Conservation (phyloP, 1,140 invertebrate genomes). For the Drosophila repleta region DNA sequence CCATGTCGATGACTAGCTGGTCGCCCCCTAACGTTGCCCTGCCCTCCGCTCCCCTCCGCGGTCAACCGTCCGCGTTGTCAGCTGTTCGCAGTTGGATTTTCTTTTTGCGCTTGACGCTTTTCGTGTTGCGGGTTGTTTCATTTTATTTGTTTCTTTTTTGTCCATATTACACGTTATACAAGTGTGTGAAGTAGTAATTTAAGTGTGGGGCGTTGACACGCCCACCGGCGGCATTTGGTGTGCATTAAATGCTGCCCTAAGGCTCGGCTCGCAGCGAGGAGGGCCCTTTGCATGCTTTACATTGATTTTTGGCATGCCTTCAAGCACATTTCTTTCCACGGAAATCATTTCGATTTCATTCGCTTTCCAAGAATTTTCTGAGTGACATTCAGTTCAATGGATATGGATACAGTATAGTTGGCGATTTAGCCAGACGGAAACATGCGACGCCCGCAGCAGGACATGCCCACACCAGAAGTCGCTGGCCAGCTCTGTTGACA, state of each 20-base stretch:
- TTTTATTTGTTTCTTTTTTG: conserved; percentile 21
- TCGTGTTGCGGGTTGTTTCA: conserved; percentile 38
- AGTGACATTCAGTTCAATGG: conserved; percentile 40
- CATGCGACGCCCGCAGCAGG: conserved; percentile 25
- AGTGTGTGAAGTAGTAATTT: conserved; percentile 82
- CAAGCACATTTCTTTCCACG: conserved; percentile 62
- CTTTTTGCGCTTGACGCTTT: conserved; percentile 41
- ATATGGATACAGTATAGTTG: conserved; percentile 8
- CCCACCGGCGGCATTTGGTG: conserved; percentile 56
- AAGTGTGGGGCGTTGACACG: conserved; percentile 67
- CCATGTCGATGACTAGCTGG: conserved; percentile 61
- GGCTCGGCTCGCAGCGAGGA: conserved; percentile 33
- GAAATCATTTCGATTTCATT: conserved; percentile 46
- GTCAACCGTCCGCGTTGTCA: neutral
- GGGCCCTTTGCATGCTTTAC: conserved; percentile 38
- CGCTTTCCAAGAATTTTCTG: conserved; percentile 36
- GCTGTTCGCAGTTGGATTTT: conserved; percentile 61
- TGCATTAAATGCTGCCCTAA: conserved; percentile 67
- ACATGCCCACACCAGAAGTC: neutral
- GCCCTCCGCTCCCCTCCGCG: conserved; percentile 1
- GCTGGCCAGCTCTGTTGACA: neutral
- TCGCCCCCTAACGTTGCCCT: neutral
- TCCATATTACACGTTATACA: conserved; percentile 76
- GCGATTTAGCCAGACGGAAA: conserved; percentile 25
- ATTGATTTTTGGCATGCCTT: conserved; percentile 74